Conservation (phyloP, 1,140 invertebrate species). For the Trichonephila inaurata region DNA sequence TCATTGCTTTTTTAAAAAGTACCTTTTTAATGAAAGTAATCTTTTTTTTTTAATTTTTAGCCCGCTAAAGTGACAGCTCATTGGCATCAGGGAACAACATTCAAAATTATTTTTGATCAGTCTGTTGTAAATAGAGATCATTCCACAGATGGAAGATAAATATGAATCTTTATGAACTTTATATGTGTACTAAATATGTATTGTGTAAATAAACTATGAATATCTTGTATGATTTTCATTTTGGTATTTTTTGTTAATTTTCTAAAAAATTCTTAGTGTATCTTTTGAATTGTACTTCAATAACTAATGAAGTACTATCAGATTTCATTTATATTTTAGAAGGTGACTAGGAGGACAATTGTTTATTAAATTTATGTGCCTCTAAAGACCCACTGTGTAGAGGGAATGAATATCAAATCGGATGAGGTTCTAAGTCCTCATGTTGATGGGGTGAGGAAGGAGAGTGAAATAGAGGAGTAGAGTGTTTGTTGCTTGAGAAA, state of each 20-base stretch:
- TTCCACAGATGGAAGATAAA: constrained; percentile 91
- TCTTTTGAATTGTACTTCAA: too few relatives aligned
- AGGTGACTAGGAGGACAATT: too few relatives aligned
- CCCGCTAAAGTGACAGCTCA: constrained; percentile 97
- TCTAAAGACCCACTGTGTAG: too few relatives aligned
- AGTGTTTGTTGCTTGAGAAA: too few relatives aligned
- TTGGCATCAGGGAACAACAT: constrained; percentile 99
- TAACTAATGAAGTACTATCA: too few relatives aligned
- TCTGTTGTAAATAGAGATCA: constrained; percentile 95
- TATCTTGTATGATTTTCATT: neutral
- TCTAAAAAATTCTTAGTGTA: too few relatives aligned
- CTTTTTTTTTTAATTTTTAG: constrained; percentile 83
- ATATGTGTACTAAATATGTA: neutral
- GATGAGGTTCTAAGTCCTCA: too few relatives aligned
- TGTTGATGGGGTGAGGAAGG: too few relatives aligned
- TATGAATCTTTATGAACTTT: neutral
- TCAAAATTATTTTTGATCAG: constrained; percentile 99
- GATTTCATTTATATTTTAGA: too few relatives aligned
- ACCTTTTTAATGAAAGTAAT: neutral
- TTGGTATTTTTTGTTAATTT: neutral
- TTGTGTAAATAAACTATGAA: constrained; percentile 39
- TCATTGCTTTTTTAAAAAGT: neutral
- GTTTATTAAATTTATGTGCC: too few relatives aligned
- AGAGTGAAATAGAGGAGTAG: too few relatives aligned
- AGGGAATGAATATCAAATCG: too few relatives aligned